These are phyloP conservation scores for Desmodus rotundus DNA, from an alignment of 2,113 vertebrate genomes.

Conservation along the genomic window DNA sequence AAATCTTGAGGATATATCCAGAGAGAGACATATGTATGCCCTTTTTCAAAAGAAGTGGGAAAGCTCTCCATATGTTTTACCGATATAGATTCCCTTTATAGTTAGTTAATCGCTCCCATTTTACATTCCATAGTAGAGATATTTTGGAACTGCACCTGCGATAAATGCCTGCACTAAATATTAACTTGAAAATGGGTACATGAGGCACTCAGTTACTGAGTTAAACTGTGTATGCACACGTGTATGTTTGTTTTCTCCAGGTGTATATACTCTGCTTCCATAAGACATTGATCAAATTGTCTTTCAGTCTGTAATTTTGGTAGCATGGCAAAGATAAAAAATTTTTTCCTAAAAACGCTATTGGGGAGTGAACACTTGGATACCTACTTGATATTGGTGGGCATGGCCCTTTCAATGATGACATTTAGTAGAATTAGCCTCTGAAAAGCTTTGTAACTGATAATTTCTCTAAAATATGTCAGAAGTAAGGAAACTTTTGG, in stretches of 20 bases:
- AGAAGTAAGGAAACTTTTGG: background rate
- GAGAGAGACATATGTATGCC: background rate
- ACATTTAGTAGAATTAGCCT: background rate
- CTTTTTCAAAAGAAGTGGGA: background rate
- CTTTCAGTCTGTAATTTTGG: background rate
- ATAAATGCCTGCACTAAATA: background rate
- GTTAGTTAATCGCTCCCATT: background rate
- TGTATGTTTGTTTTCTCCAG: background rate
- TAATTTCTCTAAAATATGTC: constrained; percentile 35
- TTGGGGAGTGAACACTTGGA: background rate
- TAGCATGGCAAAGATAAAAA: background rate
- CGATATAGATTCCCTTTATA: background rate
- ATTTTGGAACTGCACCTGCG: background rate
- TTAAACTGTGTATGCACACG: background rate
- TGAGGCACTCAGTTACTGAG: background rate
- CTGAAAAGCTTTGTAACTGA: constrained; percentile 22
- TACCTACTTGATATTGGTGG: background rate
- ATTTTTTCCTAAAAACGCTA: background rate
- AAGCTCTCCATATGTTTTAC: background rate
- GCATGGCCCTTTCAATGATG: background rate
- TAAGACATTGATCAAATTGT: background rate
- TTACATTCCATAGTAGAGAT: background rate
- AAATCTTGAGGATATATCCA: background rate
- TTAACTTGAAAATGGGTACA: background rate
- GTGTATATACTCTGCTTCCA: background rate